These are phyloP conservation scores for Coelopa frigida DNA, from an alignment of 1,140 invertebrate genomes.

Conservation along the genomic window DNA sequence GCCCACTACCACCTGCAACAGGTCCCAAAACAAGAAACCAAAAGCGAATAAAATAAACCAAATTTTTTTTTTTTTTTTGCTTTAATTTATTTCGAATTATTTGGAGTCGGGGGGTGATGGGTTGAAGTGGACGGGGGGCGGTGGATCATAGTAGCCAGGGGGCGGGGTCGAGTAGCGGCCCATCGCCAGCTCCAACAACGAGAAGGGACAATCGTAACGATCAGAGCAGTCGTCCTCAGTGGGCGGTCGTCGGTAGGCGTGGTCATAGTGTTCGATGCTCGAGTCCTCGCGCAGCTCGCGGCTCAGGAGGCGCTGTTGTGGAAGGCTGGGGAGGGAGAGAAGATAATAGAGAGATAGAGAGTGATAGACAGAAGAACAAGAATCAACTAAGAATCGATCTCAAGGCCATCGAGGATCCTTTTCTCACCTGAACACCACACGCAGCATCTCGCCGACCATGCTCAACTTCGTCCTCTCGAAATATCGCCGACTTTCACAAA, in stretches of 20 bases:
- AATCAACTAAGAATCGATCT: not conserved
- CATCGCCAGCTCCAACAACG: slow-evolving; percentile 63
- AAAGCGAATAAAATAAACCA: too few species aligned
- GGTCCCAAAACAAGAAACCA: too few species aligned
- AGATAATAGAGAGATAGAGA: not conserved
- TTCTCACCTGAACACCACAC: slow-evolving; percentile 33
- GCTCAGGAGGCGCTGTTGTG: slow-evolving; percentile 53
- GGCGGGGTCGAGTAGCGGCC: slow-evolving; percentile 56
- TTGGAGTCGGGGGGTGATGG: too few species aligned
- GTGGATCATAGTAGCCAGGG: slow-evolving; percentile 26
- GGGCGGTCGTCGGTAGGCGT: slow-evolving; percentile 50
- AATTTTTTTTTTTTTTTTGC: too few species aligned
- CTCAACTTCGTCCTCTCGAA: slow-evolving; percentile 50
- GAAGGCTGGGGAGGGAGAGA: slow-evolving; percentile 51
- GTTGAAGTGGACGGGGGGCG: too few species aligned
- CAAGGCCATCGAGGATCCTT: not conserved
- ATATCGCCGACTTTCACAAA: slow-evolving; percentile 66
- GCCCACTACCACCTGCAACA: too few species aligned
- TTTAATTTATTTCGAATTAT: too few species aligned
- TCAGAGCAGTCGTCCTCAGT: slow-evolving; percentile 49
- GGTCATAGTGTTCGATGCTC: slow-evolving; percentile 60
- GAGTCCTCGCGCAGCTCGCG: slow-evolving; percentile 55
- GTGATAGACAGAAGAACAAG: not conserved
- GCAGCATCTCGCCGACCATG: slow-evolving; percentile 38
- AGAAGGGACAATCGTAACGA: slow-evolving; percentile 61